phyloP scores from a whole-genome alignment of 2,113 vertebrate genomes.

The Tringa solitaria region DNA sequence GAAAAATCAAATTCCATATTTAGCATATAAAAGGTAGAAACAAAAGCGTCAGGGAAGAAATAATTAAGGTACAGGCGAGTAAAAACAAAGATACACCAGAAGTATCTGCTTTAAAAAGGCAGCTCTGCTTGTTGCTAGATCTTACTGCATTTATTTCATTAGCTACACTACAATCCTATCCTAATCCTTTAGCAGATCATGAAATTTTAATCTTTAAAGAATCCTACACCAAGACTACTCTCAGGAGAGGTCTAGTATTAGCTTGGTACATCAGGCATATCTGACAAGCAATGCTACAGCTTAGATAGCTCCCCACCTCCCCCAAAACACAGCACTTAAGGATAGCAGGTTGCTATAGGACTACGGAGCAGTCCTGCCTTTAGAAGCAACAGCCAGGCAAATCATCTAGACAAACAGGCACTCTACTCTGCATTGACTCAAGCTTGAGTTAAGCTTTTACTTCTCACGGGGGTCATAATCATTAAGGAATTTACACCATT shows the following conservation, averaged over 20 bases:
- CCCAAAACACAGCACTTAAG: not conserved
- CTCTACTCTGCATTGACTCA: not conserved
- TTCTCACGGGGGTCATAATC: not conserved
- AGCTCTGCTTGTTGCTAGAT: constrained; percentile 9
- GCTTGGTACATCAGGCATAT: not conserved
- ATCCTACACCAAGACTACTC: not conserved
- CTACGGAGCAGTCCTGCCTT: not conserved
- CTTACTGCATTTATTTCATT: not conserved
- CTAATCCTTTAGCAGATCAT: not conserved
- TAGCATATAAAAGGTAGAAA: constrained; percentile 86
- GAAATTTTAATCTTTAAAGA: not conserved
- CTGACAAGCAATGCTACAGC: not conserved
- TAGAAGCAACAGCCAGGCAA: not conserved
- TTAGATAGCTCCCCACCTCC: constrained; percentile 24
- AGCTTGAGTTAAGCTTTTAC: not conserved
- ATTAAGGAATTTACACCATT: not conserved
- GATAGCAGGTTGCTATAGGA: not conserved
- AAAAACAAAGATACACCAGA: constrained; percentile 72
- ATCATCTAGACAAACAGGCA: not conserved
- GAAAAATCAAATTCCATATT: constrained; percentile 77
- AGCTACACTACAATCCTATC: not conserved
- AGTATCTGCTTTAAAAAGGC: constrained; percentile 68
- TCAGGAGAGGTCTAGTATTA: not conserved
- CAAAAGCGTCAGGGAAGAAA: constrained; percentile 77
- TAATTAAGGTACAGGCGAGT: constrained; percentile 69